phyloP scores from a whole-genome alignment of 2,797 vertebrate genomes.

The Echiichthys vipera region DNA sequence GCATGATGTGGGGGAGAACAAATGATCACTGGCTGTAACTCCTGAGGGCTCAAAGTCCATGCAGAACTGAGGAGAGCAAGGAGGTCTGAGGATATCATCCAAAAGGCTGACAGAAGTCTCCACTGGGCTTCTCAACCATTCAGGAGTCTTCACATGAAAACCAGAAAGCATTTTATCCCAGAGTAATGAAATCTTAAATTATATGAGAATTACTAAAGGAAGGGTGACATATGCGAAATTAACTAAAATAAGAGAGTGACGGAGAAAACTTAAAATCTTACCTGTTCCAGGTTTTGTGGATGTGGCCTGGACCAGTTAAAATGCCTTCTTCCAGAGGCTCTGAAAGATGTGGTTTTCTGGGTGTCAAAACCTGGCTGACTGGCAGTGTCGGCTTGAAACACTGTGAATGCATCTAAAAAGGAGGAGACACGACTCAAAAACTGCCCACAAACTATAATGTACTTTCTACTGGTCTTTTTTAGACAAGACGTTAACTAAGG shows the following conservation, averaged over 20 bases:
- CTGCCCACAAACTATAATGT: not conserved
- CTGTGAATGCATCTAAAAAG: slow-evolving; percentile 41
- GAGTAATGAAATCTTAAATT: not conserved
- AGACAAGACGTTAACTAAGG: not conserved
- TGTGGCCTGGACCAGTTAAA: slow-evolving; percentile 45
- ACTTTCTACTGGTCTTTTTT: no score
- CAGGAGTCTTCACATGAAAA: slow-evolving; percentile 65
- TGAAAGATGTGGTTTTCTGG: slow-evolving; percentile 16
- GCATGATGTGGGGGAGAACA: slow-evolving; percentile 49
- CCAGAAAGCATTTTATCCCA: slow-evolving; percentile 25
- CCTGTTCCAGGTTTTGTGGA: slow-evolving; percentile 52
- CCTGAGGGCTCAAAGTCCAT: slow-evolving; percentile 54
- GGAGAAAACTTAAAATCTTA: slow-evolving; percentile 31
- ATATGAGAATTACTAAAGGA: not conserved
- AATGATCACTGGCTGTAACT: slow-evolving; percentile 16
- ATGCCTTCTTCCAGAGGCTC: slow-evolving; percentile 47
- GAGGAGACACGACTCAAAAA: slow-evolving; percentile 9
- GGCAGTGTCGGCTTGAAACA: not conserved
- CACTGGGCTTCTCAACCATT: slow-evolving; percentile 51
- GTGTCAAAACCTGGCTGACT: slow-evolving; percentile 5
- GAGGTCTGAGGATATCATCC: slow-evolving; percentile 51
- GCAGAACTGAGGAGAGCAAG: slow-evolving; percentile 46
- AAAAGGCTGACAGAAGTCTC: slow-evolving; percentile 36
- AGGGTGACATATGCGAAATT: not conserved
- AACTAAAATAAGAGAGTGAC: not conserved